These are phyloP conservation scores for Xestia xanthographa DNA, from an alignment of 2,888 invertebrate species.

Conservation along the genomic window DNA sequence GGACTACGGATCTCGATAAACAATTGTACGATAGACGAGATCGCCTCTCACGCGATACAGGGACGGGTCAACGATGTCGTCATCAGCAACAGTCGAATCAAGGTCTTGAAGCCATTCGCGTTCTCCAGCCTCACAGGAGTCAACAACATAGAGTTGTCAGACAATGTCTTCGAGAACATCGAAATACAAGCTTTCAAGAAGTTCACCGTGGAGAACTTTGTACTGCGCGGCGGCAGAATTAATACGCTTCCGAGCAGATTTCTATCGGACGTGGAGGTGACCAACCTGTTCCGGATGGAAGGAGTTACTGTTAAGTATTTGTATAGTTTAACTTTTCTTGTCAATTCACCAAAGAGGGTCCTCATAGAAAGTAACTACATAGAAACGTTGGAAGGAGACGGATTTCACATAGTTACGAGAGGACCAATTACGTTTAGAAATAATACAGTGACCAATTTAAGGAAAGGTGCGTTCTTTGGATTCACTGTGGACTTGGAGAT, in stretches of 20 bases:
- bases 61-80: constrained; percentile 93
- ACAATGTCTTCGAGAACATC: constrained; percentile 91
- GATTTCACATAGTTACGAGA: constrained; percentile 91
- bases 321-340: constrained; percentile 93
- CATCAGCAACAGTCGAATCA: constrained; percentile 91
- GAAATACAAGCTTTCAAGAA: constrained; percentile 95
- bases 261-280: constrained; percentile 94
- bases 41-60: constrained; percentile 92
- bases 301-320: constrained; percentile 92
- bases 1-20: constrained; percentile 88
- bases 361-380: constrained; percentile 91
- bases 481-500: constrained; percentile 88
- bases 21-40: constrained; percentile 88
- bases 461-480: constrained; percentile 92
- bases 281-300: constrained; percentile 92
- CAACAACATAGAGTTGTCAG: constrained; percentile 91
- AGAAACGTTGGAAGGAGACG: constrained; percentile 91
- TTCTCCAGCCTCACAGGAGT: constrained; percentile 93
- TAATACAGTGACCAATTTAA: constrained; percentile 91
- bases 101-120: constrained; percentile 92
- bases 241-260: constrained; percentile 92
- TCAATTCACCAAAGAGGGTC: constrained; percentile 91
- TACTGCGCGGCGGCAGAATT: constrained; percentile 91
- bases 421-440: constrained; percentile 92
- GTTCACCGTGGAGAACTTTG: constrained; percentile 92